Evolutionary conservation across 2,888 invertebrate genomes (phyloP).

Genomic region (Dasypolia templi): DNA sequence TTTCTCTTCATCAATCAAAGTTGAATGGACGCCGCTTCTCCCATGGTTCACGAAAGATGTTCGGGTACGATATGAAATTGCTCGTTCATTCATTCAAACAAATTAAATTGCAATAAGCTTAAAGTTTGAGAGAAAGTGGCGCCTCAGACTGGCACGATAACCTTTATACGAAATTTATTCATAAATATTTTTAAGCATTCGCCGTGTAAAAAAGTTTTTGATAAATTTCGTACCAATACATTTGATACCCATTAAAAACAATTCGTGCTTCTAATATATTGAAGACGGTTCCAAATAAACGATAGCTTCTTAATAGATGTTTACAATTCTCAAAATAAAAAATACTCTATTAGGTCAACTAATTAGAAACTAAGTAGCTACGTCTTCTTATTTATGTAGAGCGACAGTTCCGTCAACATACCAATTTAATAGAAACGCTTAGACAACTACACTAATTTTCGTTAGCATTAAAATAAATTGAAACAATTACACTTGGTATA

Average conservation of each 20-base stretch:
- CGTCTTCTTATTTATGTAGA: constrained; percentile 21
- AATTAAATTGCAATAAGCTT: constrained; percentile 66
- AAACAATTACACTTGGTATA: constrained; percentile 62
- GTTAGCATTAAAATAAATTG: constrained; percentile 56
- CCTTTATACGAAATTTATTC: constrained; percentile 18
- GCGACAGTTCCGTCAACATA: constrained; percentile 16
- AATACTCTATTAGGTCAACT: not conserved
- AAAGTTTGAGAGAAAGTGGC: constrained; percentile 49
- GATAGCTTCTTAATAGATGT: not conserved
- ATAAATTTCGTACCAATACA: no score
- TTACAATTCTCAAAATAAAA: not conserved
- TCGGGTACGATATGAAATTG: constrained; percentile 57
- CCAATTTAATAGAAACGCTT: constrained; percentile 36
- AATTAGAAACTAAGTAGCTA: constrained; percentile 15
- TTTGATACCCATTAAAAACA: not conserved
- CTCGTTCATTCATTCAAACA: constrained; percentile 65
- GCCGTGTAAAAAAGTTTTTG: no score
- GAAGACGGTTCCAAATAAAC: not conserved
- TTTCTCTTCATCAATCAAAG: constrained; percentile 67
- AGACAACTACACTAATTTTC: constrained; percentile 45
- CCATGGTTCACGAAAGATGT: constrained; percentile 50
- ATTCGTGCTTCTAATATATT: not conserved
- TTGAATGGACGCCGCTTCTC: constrained; percentile 54
- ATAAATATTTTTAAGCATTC: not conserved
- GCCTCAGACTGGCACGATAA: constrained; percentile 48